Conservation (phyloP, 1,140 invertebrate species). For the Lucilia cuprina region DNA sequence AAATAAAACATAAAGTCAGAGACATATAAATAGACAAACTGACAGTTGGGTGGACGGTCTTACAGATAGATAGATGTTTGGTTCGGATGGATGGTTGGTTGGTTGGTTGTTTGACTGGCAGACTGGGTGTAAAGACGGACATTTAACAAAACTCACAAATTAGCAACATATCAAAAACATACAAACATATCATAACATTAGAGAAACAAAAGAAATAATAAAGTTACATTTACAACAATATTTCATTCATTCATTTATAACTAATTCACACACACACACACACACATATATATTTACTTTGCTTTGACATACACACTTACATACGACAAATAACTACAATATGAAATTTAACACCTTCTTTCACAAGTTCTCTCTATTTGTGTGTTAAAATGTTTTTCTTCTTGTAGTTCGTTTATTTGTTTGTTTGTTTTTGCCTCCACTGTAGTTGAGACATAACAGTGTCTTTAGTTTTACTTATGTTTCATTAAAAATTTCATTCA, state of each 20-base stretch:
- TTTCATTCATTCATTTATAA: neutral
- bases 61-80: neutral
- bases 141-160: constrained; percentile 30
- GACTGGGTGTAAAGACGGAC: neutral
- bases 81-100: neutral
- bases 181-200: constrained; percentile 13
- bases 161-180: constrained; percentile 26
- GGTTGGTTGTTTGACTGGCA: neutral
- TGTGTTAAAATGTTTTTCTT: neutral
- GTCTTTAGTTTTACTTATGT: neutral
- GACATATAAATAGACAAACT: neutral
- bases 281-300: too few species aligned
- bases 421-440: neutral
- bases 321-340: neutral
- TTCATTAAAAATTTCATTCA: constrained; percentile 2
- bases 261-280: neutral
- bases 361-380: constrained; percentile 45
- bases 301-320: too few species aligned
- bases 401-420: neutral
- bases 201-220: neutral
- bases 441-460: neutral
- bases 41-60: neutral
- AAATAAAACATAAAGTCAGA: neutral
- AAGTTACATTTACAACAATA: neutral
- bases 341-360: constrained; percentile 56